Percentiles rank a stretch among this genome's conserved stretches.
phyloP scores from a whole-genome alignment of 2,888 invertebrate species.

The Nebria salina region DNA sequence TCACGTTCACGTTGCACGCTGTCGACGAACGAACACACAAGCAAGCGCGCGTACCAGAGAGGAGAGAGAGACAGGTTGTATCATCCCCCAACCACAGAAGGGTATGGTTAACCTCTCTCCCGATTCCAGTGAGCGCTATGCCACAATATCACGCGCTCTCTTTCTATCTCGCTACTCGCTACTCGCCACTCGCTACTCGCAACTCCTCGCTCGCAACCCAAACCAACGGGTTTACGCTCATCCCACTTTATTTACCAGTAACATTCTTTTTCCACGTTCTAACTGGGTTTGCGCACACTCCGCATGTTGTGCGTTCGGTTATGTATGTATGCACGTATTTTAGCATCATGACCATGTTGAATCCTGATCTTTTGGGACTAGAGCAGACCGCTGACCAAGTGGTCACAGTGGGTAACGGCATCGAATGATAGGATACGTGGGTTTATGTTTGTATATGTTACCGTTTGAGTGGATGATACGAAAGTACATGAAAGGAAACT shows the following conservation, averaged over 20 bases:
- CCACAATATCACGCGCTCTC: constrained; percentile 14
- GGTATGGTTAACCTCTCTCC: constrained; percentile 20
- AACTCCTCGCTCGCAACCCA: background rate
- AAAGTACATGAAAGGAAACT: background rate
- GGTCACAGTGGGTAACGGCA: background rate
- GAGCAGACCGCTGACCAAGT: background rate
- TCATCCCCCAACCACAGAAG: constrained; percentile 17
- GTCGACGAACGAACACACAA: too few relatives aligned
- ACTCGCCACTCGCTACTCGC: background rate
- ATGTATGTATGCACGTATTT: background rate
- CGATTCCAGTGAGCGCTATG: constrained; percentile 3
- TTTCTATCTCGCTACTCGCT: background rate
- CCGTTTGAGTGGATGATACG: background rate
- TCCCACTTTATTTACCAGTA: background rate
- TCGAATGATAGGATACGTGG: background rate
- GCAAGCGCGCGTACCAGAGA: background rate
- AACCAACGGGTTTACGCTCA: background rate
- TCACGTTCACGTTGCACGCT: background rate
- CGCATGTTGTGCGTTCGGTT: background rate
- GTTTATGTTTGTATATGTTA: background rate
- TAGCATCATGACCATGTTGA: background rate
- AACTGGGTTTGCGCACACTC: background rate
- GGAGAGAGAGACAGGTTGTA: background rate
- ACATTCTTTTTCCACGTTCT: background rate
- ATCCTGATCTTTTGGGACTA: background rate